Base-by-base conservation (phyloP, 2,113 vertebrate species). In the Lipophrys pholis region DNA sequence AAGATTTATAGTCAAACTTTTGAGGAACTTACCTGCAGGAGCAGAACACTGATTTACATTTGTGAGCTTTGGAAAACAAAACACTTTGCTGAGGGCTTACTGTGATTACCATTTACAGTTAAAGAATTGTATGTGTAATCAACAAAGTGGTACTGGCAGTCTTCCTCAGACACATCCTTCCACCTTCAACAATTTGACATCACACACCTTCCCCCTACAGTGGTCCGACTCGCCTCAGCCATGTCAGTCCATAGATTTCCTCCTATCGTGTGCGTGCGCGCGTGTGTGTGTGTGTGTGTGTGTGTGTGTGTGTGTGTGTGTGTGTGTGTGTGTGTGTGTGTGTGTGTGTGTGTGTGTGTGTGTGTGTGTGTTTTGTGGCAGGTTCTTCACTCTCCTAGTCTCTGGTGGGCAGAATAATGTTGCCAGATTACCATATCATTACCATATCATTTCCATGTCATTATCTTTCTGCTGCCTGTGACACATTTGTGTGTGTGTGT, bases 381-480 rank as follows among this genome's bases (percentile, higher is more conserved):
- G 85, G 90, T 91, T 91, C 70, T 76, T 82, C 86, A 85, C 84
- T 76, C 83, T 88, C 71, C 70, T 68, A 58, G 87, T 91, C 88
- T 91, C 90, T 91, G 82, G 88, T 92, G 90, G 82, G 86, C 80
- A 87, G 93, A 94, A 94, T 94, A 94, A 93, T 90, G 91, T 88
- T 90, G 89, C 88, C 84, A 92, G 90, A 94, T 94, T 94, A 93
- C 85, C 93, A 94, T 94, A 89, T 81, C 84, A 93, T 94, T 94
- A 92, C 89, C 93, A 94, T 94, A 82, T 92, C 58, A 93, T 93
- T 93, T 88, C 91, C 91, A 93, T 92, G 73, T 91, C 90, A 92
- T 94, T 94, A 93, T 82, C 81, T 65, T 56, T 82, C 69, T 60
- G 64, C 75, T 79, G 83, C 63, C 81, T 69, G 62, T n/a, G 49